These are phyloP conservation scores for Epirrhoe alternata DNA, from an alignment of 2,888 invertebrate species.

Conservation along the genomic window DNA sequence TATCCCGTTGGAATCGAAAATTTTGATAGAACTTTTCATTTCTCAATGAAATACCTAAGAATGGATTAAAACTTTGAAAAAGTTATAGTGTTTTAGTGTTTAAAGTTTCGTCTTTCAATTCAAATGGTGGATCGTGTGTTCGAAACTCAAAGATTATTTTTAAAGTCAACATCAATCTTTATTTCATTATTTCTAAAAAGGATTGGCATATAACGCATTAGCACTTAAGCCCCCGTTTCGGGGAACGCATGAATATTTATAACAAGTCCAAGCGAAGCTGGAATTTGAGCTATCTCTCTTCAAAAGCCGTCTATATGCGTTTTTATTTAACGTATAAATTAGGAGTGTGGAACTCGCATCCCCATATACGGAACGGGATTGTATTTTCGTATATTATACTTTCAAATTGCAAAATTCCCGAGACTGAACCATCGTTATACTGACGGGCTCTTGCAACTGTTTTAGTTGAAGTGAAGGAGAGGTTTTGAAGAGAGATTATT, in stretches of 20 bases:
- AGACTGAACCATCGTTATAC: conserved; percentile 68
- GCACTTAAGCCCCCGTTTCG: conserved; percentile 15
- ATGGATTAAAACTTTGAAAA: no score
- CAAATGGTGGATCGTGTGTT: no score
- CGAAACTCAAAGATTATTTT: neutral
- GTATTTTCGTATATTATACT: conserved; percentile 77
- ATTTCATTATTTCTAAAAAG: conserved; percentile 1
- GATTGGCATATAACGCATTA: conserved; percentile 7
- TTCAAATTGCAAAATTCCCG: conserved; percentile 71
- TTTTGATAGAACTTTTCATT: no score
- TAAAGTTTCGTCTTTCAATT: no score
- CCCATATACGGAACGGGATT: conserved; percentile 57
- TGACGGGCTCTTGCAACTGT: conserved; percentile 56
- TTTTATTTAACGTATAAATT: conserved; percentile 79
- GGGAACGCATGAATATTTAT: conserved; percentile 77
- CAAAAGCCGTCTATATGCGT: conserved; percentile 60
- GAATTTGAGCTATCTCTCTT: conserved; percentile 40
- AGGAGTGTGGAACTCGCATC: conserved; percentile 62
- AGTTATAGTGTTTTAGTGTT: no score
- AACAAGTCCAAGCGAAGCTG: conserved; percentile 46
- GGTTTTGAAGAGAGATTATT: no score
- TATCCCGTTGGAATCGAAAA: no score
- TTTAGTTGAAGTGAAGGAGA: conserved; percentile 33
- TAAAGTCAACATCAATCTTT: neutral
- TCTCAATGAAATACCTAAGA: no score